Percentiles rank a stretch among this genome's conserved stretches.
Conservation (phyloP, 2,888 invertebrate species). For the Molorchus minor region DNA sequence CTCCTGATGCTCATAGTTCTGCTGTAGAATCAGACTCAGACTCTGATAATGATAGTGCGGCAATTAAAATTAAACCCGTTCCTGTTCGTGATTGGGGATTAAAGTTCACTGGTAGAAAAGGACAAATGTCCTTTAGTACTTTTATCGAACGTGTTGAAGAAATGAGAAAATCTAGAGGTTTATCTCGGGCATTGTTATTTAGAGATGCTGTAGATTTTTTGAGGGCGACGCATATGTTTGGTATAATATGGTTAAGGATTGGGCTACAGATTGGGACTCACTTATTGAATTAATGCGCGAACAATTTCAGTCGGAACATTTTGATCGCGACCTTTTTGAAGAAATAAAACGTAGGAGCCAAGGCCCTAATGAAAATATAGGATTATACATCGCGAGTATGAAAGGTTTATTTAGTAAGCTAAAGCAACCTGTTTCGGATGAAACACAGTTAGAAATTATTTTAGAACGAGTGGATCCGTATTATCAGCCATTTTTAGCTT, state of each 20-base stretch:
- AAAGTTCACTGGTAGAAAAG: constrained; percentile 10
- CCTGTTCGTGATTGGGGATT: constrained; percentile 18
- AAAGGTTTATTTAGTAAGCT: neutral
- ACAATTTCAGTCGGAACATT: neutral
- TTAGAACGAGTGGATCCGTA: neutral
- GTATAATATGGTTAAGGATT: constrained; percentile 11
- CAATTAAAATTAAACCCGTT: constrained; percentile 9
- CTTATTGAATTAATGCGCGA: neutral
- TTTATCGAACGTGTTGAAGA: constrained; percentile 17
- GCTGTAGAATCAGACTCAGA: neutral
- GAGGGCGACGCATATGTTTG: constrained; percentile 13
- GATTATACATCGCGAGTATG: neutral
- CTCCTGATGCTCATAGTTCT: constrained; percentile 14
- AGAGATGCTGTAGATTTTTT: constrained; percentile 15
- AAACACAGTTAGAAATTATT: constrained; percentile 2
- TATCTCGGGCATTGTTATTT: constrained; percentile 4
- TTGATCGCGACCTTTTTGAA: neutral
- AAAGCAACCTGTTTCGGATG: neutral
- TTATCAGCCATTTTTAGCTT: neutral
- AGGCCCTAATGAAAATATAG: neutral
- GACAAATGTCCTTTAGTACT: constrained; percentile 2
- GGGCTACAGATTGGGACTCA: neutral
- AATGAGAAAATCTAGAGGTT: constrained; percentile 4
- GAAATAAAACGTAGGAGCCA: neutral
- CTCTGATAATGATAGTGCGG: neutral